phyloP scores from a whole-genome alignment of 2,888 invertebrate genomes.

The Ectropis crepuscularia region DNA sequence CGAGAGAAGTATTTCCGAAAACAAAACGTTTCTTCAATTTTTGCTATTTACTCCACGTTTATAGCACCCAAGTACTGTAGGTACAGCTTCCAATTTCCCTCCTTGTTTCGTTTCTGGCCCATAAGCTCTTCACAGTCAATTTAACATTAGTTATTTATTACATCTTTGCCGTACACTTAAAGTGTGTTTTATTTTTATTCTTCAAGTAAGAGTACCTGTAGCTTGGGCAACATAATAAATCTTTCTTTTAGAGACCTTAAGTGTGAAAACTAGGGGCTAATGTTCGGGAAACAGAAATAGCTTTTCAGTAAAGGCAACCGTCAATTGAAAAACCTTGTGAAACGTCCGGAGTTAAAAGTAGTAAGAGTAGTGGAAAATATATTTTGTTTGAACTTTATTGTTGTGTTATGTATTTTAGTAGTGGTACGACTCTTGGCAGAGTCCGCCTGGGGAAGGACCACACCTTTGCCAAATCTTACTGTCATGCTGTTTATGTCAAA shows the following conservation, averaged over 20 bases:
- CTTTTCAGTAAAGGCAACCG: conserved; percentile 39
- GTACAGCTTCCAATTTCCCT: conserved; percentile 54
- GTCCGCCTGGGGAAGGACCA: no score
- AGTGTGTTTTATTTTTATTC: conserved; percentile 69
- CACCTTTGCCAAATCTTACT: no score
- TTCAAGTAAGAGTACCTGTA: conserved; percentile 58
- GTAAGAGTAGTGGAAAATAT: conserved; percentile 3
- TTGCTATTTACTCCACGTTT: conserved; percentile 32
- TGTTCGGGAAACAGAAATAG: conserved; percentile 60
- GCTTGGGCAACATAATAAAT: conserved; percentile 62
- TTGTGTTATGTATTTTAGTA: not conserved
- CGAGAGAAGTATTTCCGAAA: conserved; percentile 17
- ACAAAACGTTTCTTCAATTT: conserved; percentile 31
- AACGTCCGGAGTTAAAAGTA: not conserved
- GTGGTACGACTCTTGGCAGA: no score
- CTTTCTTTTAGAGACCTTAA: conserved; percentile 59
- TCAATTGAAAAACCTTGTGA: conserved; percentile 22
- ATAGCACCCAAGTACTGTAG: conserved; percentile 37
- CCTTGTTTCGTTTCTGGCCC: conserved; percentile 67
- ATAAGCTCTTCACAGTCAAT: conserved; percentile 80
- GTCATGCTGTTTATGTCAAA: no score
- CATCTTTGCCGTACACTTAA: conserved; percentile 73
- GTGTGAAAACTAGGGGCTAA: conserved; percentile 68
- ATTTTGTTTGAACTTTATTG: not conserved
- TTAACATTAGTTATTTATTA: conserved; percentile 80